Evolutionary conservation across 2,797 vertebrate species (phyloP), one percentile per base, ranked within the genome.

Genomic region (Okamejei kenojei): DNA sequence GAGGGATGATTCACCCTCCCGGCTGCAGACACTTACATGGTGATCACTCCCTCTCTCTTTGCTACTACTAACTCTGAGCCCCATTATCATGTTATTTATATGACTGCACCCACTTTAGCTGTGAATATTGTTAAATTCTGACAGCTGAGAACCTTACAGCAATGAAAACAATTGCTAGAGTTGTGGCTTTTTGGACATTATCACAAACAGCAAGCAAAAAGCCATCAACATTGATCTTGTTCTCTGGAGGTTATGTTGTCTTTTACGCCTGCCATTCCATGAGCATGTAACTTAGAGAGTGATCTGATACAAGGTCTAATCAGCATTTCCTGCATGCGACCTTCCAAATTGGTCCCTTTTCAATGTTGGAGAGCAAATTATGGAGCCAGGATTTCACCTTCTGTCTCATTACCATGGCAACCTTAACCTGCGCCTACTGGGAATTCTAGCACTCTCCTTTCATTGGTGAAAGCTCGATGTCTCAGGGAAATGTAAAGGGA

Each of bases 401-500:
- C 9, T 38, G 80, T 82, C 80, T 29, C 7, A 23, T 54, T 82
- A 54, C 8, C 19, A 58, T 58, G 45, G 45, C 80, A 82, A 26
- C 23, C 80, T 29, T 84, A 58, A 58, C 15, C 10, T 58, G 81
- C 15, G 26, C 81, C 81, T 61, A 58, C 8, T 84, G 21, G 26
- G 15, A 9, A 19, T 29, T 11, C 21, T 58, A 26, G 54, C 54
- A 84, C 26, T 35, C 78, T 38, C 15, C 26, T 10, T 58, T 58
- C 13, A 10, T 84, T 15, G 38, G 21, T 21, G 45, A 38, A 82
- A 82, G 80, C 15, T 7, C 45, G 21, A 54, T 58, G 21, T 58
- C 80, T 81, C 54, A 29, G 54, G 61, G 81, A 61, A 84, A 82
- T 90, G 80, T 74, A 93, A 93, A 93, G 81, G 77, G 93, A 94